Evolutionary conservation across 2,797 vertebrate species (phyloP), one percentile per base, ranked within the genome.

Genomic region (Sebastiscus tertius): DNA sequence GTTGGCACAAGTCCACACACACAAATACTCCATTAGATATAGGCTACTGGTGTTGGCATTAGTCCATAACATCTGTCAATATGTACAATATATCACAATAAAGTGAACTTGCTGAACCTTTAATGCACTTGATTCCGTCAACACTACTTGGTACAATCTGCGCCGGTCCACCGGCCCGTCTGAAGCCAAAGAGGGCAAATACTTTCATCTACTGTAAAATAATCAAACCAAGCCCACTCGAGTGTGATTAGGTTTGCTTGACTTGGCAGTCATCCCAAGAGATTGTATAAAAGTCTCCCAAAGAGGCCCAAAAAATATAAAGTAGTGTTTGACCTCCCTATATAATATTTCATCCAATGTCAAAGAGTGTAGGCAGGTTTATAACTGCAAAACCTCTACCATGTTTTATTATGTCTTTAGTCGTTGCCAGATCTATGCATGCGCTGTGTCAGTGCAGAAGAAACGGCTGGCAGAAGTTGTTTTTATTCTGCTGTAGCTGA

Each of bases 201-300:
- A 69, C 88, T 87, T 88, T 85, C 79, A 86, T 83, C 82, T 33
- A 14, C 49, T 66, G 71, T 77, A 63, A 82, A 89, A 88, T 85
- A 80, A 89, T 90, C 83, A 83, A 82, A 77, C 70, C 77, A 31
- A 69, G 66, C 69, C 88, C 87, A 83, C 82, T 82, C 42, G 0
- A 81, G 59, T 36, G 34, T 79, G 87, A 92, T 91, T 88, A 81
- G 72, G 67, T 93, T 83, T 88, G 80, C 81, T 88, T 87, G 71
- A 24, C 78, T 89, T 92, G 87, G 92, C 73, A 33, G 39, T 4
- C 55, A 8, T 84, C 79, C 90, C 81, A 29, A 46, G 34, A 62
- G 39, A 62, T 61, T 75, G 22, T 70, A 63, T 75, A 74, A 77
- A 83, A 79, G 62, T 27, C 31, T 81, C 70, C 75, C 59, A 61